Base-by-base conservation (phyloP, 2,888 invertebrate genomes). In the Hydraecia micacea region DNA sequence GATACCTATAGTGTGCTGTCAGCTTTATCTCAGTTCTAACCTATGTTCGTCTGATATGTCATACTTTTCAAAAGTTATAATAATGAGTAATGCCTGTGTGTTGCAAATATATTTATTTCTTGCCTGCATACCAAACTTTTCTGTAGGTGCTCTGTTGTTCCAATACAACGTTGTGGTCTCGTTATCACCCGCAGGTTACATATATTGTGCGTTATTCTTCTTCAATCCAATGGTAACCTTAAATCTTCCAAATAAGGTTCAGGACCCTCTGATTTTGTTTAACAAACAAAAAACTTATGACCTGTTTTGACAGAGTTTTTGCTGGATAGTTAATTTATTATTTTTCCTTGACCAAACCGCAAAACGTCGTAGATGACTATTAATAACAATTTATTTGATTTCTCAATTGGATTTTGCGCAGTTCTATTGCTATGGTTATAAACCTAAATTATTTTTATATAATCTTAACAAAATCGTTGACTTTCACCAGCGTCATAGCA, bases 291-390 rank as follows among this genome's bases (percentile, higher is more conserved):
- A 77, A 73, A 60, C 39, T 46, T 58, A 63, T 66, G 63, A 63
- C 63, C 60, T 60, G 66, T 36, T 63, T 36, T 65, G 69, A 80
- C 39, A 55, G 42, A 55, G 42, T 75, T 77, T 79, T 87, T 79
- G 72, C 60, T 76, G 28, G 15, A 65, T 78, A 70, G 18, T 76
- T 80, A 32, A 52, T 75, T 58, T 86, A 32, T 77, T 46, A 65
- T 86, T 76, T 85, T 75, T 81, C 85, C 77, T 79, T 60, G 36
- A 76, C 5, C 25, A 73, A 62, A 81, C 86, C 82, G 69, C 78
- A 79, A 42, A 60, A 72, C n/a, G 46, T 36, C 9, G 15, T 63
- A 52, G 49, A 55, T 46, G 49, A 74, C 42, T 80, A 68, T 74
- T 66, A 65, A 62, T 73, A 77, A 72, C 62, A 39, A 65, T 52